Base-by-base conservation (phyloP, 2,888 invertebrate species). In the Helicoverpa assulta region DNA sequence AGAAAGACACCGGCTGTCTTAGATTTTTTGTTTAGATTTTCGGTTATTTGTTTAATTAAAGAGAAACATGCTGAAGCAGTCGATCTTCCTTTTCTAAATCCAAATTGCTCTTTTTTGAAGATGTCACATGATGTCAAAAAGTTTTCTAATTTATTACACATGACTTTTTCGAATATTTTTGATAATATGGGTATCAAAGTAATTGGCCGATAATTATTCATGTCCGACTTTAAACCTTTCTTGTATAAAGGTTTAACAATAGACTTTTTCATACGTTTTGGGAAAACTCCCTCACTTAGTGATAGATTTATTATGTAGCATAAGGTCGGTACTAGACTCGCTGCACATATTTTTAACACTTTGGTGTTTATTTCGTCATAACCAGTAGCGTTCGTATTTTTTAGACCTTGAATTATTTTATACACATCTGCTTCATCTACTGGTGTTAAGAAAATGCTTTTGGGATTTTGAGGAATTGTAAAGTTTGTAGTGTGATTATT, bases 391-490 rank as follows among this genome's bases (percentile, higher is more conserved):
- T 64, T 57, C 0, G 64, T 57, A 18, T 64, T 57, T 52, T 37
- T 64, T 55, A 63, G 33, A 33, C 12, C n/a, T 16, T 1, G 33
- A 63, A 63, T 55, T 50, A 55, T 63, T 63, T 55, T 63, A 12
- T 55, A 40, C 7, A 40, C 37, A 8, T 40, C 51, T 51, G 51
- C 5, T 37, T 53, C 16, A 29, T 53, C 53, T 14, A 53, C 14
- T 51, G 56, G 56, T n/a, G 56, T 56, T 6, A 57, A 18, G 16
- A 52, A 57, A n/a, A 64, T 64, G 5, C 21, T 64, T 56, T 64
- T 52, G n/a, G 57, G 37, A 26, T 64, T 62, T 47, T 54, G 53
- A 40, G 53, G 40, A 37, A 29, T 56, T n/a, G n/a, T n/a, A n/a
- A n/a, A n/a, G n/a, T n/a, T n/a, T n/a, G n/a, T n/a, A n/a, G n/a